Conservation (phyloP, 2,888 invertebrate species). For the Xylota segnis region DNA sequence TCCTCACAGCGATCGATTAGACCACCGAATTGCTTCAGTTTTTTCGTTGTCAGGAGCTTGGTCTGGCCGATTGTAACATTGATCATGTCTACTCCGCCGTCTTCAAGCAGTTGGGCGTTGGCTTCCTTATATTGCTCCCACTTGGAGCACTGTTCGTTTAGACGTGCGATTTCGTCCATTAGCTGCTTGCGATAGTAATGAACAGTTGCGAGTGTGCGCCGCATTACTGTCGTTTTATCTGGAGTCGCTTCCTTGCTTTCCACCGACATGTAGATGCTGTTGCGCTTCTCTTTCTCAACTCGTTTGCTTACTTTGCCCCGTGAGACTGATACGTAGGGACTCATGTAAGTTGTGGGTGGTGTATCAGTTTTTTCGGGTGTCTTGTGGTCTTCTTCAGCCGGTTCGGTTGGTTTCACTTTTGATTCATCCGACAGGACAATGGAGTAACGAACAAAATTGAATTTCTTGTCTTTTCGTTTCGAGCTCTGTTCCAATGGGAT, state of each 20-base stretch:
- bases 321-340: constrained; percentile 85
- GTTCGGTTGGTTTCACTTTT: neutral
- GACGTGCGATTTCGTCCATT: constrained; percentile 84
- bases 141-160: constrained; percentile 84
- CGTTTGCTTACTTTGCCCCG: constrained; percentile 86
- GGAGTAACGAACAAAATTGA: constrained; percentile 79
- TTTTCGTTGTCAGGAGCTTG: constrained; percentile 89
- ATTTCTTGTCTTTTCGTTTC: constrained; percentile 56
- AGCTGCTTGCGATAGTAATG: constrained; percentile 82
- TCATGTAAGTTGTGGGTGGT: constrained; percentile 79
- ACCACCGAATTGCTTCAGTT: constrained; percentile 89
- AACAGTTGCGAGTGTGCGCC: constrained; percentile 80
- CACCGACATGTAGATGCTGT: constrained; percentile 80
- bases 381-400: neutral
- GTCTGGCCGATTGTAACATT: constrained; percentile 91
- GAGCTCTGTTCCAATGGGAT: neutral
- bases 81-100: constrained; percentile 85
- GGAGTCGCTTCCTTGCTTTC: constrained; percentile 26
- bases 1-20: constrained; percentile 85
- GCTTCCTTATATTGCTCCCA: constrained; percentile 84
- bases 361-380: constrained; percentile 41
- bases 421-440: constrained; percentile 47
- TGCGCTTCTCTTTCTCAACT: constrained; percentile 84
- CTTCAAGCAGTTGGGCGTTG: constrained; percentile 82
- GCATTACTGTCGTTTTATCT: neutral